Conservation (phyloP, 2,888 invertebrate species). For the Clanis bilineata region DNA sequence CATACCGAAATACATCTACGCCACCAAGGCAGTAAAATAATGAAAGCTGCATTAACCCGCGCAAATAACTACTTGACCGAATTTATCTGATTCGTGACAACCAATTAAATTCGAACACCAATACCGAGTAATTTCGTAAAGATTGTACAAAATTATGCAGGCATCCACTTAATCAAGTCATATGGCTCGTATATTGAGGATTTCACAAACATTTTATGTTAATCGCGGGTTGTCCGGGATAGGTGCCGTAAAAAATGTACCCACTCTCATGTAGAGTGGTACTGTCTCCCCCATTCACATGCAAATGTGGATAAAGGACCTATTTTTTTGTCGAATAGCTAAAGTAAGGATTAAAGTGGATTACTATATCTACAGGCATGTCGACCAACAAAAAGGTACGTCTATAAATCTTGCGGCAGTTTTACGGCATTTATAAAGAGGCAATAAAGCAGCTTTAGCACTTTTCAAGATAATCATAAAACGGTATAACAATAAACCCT, state of each 20-base stretch:
- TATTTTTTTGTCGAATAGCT: slow-evolving; percentile 58
- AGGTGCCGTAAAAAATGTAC: slow-evolving; percentile 52
- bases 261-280: slow-evolving; percentile 45
- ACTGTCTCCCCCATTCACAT: slow-evolving; percentile 56
- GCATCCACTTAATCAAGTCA: slow-evolving; percentile 46
- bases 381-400: slow-evolving; percentile 46
- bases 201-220: slow-evolving; percentile 64
- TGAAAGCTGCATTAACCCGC: neutral
- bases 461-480: slow-evolving; percentile 51
- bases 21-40: neutral
- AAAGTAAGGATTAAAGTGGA: slow-evolving; percentile 44
- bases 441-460: slow-evolving; percentile 44
- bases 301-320: slow-evolving; percentile 59
- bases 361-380: slow-evolving; percentile 46
- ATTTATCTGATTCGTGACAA: neutral
- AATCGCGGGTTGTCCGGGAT: slow-evolving; percentile 46
- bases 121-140: slow-evolving; percentile 25
- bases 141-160: slow-evolving; percentile 35
- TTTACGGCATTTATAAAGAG: slow-evolving; percentile 48
- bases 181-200: slow-evolving; percentile 46
- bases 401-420: slow-evolving; percentile 45
- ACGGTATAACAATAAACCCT: slow-evolving; percentile 43
- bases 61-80: neutral
- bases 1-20: no score
- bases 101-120: neutral